Evolutionary conservation across 1,140 invertebrate species (phyloP).

Genomic region (Cydia pomonella): DNA sequence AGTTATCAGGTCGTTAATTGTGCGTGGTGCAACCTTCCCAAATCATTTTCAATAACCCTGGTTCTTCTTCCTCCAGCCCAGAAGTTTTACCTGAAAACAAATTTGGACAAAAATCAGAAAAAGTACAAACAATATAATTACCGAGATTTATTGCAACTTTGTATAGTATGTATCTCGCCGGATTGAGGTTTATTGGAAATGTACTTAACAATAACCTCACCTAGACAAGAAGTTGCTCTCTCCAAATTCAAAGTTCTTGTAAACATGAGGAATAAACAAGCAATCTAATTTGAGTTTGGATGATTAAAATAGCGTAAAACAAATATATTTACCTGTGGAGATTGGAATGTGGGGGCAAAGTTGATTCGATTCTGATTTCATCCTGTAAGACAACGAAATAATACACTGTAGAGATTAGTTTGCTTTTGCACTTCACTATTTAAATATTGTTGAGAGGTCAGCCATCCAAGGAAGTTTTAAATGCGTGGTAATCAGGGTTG

Average conservation of each 20-base stretch:
- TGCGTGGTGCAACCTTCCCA: too few species aligned
- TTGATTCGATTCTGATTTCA: not conserved
- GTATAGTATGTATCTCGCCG: constrained; percentile 60
- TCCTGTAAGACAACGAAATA: not conserved
- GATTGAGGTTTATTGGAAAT: constrained; percentile 74
- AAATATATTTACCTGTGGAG: constrained; percentile 40
- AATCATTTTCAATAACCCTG: too few species aligned
- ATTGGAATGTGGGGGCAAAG: not conserved
- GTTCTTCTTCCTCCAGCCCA: not conserved
- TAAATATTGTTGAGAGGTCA: constrained; percentile 44
- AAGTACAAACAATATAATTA: too few species aligned
- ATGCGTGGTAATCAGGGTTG: constrained; percentile 79
- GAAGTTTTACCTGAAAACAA: constrained; percentile 41
- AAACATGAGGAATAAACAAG: constrained; percentile 59
- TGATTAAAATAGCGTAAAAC: constrained; percentile 22
- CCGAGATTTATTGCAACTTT: not conserved
- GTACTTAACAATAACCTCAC: constrained; percentile 71
- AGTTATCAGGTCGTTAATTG: too few species aligned
- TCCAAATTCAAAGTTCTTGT: constrained; percentile 65
- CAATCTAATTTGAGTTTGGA: constrained; percentile 47
- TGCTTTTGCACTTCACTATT: not conserved
- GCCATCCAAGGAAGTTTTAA: constrained; percentile 79
- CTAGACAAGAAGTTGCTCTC: constrained; percentile 69
- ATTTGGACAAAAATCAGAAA: not conserved
- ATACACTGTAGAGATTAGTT: not conserved